Evolutionary conservation across 1,140 invertebrate genomes (phyloP).

Genomic region (Scaptomyza pallida): DNA sequence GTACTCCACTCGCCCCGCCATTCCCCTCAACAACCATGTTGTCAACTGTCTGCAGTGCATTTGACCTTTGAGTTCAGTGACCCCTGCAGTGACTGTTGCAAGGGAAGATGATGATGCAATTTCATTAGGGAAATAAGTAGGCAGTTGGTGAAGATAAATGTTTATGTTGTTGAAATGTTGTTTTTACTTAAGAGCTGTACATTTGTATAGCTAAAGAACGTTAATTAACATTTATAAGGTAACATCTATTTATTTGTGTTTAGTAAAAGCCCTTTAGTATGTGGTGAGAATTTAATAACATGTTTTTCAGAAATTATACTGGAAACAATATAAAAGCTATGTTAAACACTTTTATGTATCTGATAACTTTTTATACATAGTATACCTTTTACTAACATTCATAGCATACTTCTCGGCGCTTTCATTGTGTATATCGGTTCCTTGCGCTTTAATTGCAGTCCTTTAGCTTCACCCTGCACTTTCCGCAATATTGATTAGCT

Average conservation of each 20-base stretch:
- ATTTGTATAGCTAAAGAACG: too few relatives aligned
- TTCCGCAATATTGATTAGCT: background rate
- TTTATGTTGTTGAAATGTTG: background rate
- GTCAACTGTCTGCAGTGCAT: constrained; percentile 35
- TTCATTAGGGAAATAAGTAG: constrained; percentile 2
- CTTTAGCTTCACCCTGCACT: background rate
- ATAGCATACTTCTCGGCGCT: constrained; percentile 8
- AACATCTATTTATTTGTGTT: too few relatives aligned
- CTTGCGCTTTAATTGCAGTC: background rate
- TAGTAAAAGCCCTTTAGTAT: too few relatives aligned
- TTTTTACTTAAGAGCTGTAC: too few relatives aligned
- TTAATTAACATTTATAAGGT: too few relatives aligned
- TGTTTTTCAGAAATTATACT: too few relatives aligned
- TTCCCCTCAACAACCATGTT: constrained; percentile 10
- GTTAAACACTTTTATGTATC: too few relatives aligned
- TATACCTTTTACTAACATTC: background rate
- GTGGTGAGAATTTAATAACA: too few relatives aligned
- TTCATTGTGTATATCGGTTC: background rate
- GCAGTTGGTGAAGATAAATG: background rate
- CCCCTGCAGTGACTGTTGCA: constrained; percentile 13
- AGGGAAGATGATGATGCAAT: constrained; percentile 53
- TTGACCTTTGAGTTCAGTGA: constrained; percentile 75
- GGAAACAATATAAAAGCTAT: too few relatives aligned
- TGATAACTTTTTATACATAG: too few relatives aligned
- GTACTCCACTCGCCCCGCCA: background rate